phyloP scores from a whole-genome alignment of 2,113 vertebrate species.

The Semnornis frantzii region DNA sequence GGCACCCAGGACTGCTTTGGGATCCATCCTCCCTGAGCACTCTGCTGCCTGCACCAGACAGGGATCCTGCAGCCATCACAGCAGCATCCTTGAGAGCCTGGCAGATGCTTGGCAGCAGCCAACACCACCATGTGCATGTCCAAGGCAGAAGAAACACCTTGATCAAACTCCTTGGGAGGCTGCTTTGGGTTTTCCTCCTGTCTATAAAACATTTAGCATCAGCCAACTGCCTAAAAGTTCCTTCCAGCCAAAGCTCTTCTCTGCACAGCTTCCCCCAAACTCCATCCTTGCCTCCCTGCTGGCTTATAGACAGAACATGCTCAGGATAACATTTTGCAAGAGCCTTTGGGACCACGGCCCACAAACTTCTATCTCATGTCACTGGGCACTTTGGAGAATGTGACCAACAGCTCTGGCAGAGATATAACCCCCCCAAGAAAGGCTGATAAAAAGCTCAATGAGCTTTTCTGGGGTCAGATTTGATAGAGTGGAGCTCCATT shows the following conservation, averaged over 20 bases:
- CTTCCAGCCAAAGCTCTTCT: background rate
- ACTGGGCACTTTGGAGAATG: slow-evolving; percentile 14
- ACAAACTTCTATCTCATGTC: background rate
- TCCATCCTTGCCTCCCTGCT: background rate
- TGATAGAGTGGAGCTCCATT: background rate
- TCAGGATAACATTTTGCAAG: slow-evolving; percentile 14
- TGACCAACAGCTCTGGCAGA: slow-evolving; percentile 29
- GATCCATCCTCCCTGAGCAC: background rate
- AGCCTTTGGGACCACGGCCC: background rate
- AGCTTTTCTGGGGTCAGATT: slow-evolving; percentile 30
- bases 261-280: background rate
- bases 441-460: slow-evolving; percentile 45
- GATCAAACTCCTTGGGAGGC: background rate
- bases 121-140: background rate
- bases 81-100: background rate
- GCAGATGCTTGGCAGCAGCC: background rate
- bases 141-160: background rate
- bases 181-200: background rate
- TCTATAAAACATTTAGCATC: background rate
- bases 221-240: background rate
- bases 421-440: slow-evolving; percentile 24
- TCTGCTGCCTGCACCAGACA: background rate
- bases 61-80: background rate
- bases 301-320: background rate
- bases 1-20: background rate